These are phyloP conservation scores for Palythoa heliodiscus DNA, from an alignment of 92 coral and sea anemone species.

Conservation along the genomic window DNA sequence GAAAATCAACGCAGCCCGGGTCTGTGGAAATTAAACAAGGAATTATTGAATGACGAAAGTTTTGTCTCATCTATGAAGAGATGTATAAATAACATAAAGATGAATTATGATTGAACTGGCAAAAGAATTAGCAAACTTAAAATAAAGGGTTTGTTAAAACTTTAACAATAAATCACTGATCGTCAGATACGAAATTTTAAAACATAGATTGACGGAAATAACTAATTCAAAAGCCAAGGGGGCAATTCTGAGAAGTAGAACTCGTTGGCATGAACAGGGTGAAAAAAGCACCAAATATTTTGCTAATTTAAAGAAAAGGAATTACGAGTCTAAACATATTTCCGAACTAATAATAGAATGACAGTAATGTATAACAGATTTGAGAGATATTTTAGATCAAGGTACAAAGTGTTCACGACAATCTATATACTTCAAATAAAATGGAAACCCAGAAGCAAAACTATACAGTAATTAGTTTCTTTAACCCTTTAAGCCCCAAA, in stretches of 20 bases:
- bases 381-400: background rate
- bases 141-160: background rate
- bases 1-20: too few species aligned
- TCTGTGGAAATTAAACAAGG: too few species aligned
- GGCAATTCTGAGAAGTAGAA: background rate
- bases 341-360: background rate
- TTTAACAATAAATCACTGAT: background rate
- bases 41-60: too few species aligned
- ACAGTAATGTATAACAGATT: background rate
- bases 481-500: background rate
- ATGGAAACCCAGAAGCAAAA: background rate
- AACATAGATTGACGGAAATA: background rate
- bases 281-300: slow-evolving; percentile 15
- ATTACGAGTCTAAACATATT: slow-evolving; percentile 2
- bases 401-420: background rate
- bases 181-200: background rate
- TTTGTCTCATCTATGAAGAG: too few species aligned
- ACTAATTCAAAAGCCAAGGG: too few species aligned
- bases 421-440: background rate
- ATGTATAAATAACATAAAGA: background rate
- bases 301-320: slow-evolving; percentile 9
- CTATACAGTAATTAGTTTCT: background rate
- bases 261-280: background rate
- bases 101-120: background rate
- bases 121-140: background rate